Percentiles rank a stretch among this genome's conserved stretches.
These are phyloP conservation scores for Apodemia mormo DNA, from an alignment of 2,888 invertebrate species.

Conservation along the genomic window DNA sequence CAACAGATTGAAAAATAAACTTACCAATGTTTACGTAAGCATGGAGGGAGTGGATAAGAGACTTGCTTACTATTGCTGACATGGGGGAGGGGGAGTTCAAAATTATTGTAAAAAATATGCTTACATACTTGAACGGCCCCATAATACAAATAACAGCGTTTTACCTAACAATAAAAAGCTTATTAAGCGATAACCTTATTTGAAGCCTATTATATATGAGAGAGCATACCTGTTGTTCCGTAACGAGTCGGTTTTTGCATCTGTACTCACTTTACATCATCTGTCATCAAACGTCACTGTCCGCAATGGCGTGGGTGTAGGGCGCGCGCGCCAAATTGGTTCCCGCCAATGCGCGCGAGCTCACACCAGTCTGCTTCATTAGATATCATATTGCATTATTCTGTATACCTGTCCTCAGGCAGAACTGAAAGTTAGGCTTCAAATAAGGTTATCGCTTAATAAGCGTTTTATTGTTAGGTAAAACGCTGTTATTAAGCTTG, in stretches of 20 bases:
- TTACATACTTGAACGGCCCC: too few species aligned
- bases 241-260: not conserved
- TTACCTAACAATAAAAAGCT: conserved; percentile 21
- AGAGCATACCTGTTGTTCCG: not conserved
- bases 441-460: conserved; percentile 20
- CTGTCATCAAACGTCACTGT: not conserved
- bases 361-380: not conserved
- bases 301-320: not conserved
- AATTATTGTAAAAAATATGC: too few species aligned
- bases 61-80: too few species aligned
- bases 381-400: not conserved
- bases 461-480: conserved; percentile 22
- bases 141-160: not conserved
- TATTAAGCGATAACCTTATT: conserved; percentile 15
- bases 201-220: not conserved
- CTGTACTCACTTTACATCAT: not conserved
- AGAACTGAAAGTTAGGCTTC: conserved; percentile 21
- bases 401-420: not conserved
- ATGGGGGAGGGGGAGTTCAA: too few species aligned
- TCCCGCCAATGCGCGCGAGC: too few species aligned
- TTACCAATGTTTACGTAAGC: too few species aligned
- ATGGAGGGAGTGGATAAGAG: too few species aligned
- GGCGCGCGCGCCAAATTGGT: too few species aligned
- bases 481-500: not conserved
- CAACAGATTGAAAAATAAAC: too few species aligned